Evolutionary conservation across 2,797 vertebrate genomes (phyloP).

Genomic region (Artibeus lituratus): DNA sequence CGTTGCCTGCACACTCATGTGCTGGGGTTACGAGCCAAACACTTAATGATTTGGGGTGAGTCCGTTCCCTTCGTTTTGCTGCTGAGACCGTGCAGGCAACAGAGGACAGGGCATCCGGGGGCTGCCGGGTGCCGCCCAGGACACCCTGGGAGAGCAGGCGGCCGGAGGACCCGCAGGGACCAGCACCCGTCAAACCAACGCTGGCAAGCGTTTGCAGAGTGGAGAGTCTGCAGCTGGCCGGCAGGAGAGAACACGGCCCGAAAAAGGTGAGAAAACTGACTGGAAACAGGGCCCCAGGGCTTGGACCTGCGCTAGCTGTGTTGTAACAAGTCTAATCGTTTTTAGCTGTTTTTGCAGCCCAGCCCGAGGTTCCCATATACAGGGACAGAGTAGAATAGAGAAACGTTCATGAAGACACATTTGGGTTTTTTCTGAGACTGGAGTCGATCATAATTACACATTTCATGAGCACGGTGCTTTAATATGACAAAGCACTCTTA

Average conservation of each 20-base stretch:
- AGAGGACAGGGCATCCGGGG: rapidly evolving
- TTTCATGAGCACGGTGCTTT: neutral
- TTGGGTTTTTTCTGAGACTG: neutral
- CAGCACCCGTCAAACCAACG: neutral
- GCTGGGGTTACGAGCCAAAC: no score
- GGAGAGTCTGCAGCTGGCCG: no score
- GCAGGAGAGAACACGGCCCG: neutral
- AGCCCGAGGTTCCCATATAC: neutral
- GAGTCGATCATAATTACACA: neutral
- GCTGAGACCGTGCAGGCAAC: rapidly evolving
- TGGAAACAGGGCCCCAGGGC: rapidly evolving
- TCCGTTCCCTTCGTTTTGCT: neutral
- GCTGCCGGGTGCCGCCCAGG: rapidly evolving
- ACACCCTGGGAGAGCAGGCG: neutral
- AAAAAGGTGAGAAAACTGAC: rapidly evolving
- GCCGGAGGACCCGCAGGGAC: neutral
- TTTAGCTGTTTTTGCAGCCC: neutral
- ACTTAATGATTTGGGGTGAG: neutral
- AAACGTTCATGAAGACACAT: rapidly evolving
- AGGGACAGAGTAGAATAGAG: rapidly evolving
- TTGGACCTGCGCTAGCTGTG: neutral
- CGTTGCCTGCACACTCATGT: neutral
- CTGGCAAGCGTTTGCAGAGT: rapidly evolving
- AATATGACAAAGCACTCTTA: rapidly evolving
- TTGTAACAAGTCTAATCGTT: rapidly evolving